These are phyloP conservation scores for Prunella himalayana DNA, from an alignment of 2,113 vertebrate genomes.

Conservation along the genomic window DNA sequence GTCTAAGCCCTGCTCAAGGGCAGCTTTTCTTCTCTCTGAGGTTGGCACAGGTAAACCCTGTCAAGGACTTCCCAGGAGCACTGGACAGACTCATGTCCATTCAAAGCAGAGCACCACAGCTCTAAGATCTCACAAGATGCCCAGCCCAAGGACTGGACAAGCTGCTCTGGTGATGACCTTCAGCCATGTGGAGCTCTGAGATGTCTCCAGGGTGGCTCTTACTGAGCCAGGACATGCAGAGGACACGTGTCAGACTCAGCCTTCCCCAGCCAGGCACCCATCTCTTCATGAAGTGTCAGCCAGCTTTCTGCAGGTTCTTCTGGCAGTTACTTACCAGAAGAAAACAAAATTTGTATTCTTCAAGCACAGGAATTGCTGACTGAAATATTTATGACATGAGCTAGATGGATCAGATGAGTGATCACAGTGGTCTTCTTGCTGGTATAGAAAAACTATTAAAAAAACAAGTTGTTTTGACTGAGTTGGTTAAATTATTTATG, in stretches of 20 bases:
- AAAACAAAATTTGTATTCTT: neutral
- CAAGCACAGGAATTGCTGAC: neutral
- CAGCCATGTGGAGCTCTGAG: neutral
- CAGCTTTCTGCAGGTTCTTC: neutral
- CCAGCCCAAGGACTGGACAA: neutral
- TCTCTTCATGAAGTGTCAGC: neutral
- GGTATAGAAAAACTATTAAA: neutral
- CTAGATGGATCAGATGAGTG: neutral
- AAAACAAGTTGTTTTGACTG: neutral
- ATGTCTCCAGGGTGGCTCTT: neutral
- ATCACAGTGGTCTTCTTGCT: neutral
- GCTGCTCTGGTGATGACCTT: neutral
- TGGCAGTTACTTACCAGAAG: neutral
- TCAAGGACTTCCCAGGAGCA: neutral
- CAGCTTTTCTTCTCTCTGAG: neutral
- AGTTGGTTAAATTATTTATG: neutral
- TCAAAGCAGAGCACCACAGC: neutral
- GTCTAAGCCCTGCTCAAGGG: neutral
- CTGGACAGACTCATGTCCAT: neutral
- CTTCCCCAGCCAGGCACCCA: neutral
- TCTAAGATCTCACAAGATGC: neutral
- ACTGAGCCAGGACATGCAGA: neutral
- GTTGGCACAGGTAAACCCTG: accelerated
- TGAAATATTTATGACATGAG: neutral
- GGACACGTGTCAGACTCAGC: neutral